Evolutionary conservation across 2,113 vertebrate species (phyloP).

Genomic region (Trochalopteron elliotii): DNA sequence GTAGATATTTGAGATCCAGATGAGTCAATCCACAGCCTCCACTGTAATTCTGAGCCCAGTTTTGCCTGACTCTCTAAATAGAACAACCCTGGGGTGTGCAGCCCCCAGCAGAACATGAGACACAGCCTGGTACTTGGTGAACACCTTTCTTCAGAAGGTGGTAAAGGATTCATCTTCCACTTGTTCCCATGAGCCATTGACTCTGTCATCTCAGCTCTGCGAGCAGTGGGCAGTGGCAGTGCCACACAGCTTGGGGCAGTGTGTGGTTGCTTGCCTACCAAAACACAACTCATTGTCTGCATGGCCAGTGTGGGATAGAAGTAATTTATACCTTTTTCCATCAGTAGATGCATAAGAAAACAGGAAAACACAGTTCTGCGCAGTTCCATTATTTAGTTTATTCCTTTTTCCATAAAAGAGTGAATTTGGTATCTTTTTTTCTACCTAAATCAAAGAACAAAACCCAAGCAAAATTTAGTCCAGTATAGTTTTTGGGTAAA

Average conservation of each 20-base stretch:
- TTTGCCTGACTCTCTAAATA: neutral
- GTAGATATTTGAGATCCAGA: neutral
- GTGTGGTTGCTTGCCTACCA: neutral
- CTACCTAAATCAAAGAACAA: neutral
- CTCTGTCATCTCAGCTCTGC: neutral
- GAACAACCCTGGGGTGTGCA: neutral
- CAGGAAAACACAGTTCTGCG: neutral
- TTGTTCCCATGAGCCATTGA: rapidly evolving
- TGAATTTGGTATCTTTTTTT: neutral
- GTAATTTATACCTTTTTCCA: neutral
- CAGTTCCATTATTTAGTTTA: neutral
- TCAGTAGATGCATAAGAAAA: neutral
- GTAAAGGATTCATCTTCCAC: neutral
- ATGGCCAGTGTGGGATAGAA: neutral
- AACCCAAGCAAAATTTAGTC: neutral
- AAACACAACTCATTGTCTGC: neutral
- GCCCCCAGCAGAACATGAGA: neutral
- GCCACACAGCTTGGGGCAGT: neutral
- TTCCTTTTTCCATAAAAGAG: neutral
- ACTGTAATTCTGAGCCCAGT: neutral
- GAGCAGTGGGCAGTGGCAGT: neutral
- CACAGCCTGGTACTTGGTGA: neutral
- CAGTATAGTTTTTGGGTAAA: neutral
- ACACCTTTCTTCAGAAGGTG: neutral
- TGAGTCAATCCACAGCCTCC: neutral